Percentiles rank a stretch among this genome's conserved stretches.
Evolutionary conservation across 2,888 invertebrate genomes (phyloP).

Genomic region (Vanessa cardui): DNA sequence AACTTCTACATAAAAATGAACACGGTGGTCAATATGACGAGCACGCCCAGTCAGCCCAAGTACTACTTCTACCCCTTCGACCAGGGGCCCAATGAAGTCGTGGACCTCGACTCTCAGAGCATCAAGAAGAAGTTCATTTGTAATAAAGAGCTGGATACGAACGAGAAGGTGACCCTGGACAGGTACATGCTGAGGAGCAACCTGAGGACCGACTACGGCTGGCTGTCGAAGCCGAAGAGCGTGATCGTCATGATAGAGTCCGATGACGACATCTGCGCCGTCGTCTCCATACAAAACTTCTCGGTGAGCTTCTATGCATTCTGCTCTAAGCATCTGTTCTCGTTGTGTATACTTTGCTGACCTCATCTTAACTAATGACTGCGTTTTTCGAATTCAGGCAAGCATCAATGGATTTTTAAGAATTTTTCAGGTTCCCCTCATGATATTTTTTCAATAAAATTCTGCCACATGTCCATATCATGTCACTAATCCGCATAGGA

Average conservation of each 20-base stretch:
- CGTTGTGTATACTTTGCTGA: neutral
- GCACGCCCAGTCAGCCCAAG: conserved; percentile 76
- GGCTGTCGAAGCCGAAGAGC: conserved; percentile 69
- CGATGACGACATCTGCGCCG: conserved; percentile 86
- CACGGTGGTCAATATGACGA: conserved; percentile 65
- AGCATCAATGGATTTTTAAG: no score
- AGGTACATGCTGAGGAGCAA: conserved; percentile 51
- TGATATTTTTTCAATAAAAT: no score
- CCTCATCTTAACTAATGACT: no score
- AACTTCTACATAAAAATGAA: conserved; percentile 83
- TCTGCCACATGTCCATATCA: no score
- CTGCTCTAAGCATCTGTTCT: neutral
- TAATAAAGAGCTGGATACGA: conserved; percentile 72
- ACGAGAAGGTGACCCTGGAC: conserved; percentile 47
- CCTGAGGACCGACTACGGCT: conserved; percentile 47
- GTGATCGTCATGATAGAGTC: conserved; percentile 86
- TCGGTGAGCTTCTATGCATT: conserved; percentile 80
- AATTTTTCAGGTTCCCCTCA: no score
- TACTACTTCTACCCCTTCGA: conserved; percentile 82
- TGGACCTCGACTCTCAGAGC: conserved; percentile 57
- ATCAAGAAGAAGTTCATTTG: conserved; percentile 78
- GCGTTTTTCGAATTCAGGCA: no score
- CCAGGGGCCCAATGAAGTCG: conserved; percentile 54
- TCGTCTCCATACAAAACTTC: conserved; percentile 90
- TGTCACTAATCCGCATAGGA: no score